Conservation (phyloP, 2,888 invertebrate genomes). For the Ectemnius cavifrons region DNA sequence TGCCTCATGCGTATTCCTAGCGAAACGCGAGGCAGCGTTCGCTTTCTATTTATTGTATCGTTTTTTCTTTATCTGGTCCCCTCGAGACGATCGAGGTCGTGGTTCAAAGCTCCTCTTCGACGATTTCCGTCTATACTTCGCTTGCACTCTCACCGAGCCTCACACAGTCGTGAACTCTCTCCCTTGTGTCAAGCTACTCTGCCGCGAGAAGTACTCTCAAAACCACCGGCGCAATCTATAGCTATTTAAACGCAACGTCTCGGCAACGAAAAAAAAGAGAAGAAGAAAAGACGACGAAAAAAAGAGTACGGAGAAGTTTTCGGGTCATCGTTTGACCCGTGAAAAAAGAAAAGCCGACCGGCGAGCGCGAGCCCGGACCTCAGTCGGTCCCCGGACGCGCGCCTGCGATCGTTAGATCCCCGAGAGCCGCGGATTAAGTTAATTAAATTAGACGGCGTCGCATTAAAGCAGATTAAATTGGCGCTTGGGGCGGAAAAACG, state of each 20-base stretch:
- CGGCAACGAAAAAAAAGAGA: neutral
- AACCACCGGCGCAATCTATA: neutral
- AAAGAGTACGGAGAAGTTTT: too few species aligned
- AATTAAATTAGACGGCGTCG: neutral
- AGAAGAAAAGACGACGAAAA: neutral
- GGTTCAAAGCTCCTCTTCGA: too few species aligned
- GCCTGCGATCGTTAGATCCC: neutral
- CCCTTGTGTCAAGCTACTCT: conserved; percentile 4
- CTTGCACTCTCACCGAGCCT: neutral
- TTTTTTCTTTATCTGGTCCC: conserved; percentile 15
- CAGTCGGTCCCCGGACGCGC: too few species aligned
- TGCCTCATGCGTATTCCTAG: conserved; percentile 5
- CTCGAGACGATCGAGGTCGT: conserved; percentile 11
- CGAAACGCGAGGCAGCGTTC: conserved; percentile 1
- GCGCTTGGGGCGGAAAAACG: neutral
- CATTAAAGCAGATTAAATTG: neutral
- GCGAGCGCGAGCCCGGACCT: too few species aligned
- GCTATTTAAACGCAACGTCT: neutral
- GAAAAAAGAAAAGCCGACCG: too few species aligned
- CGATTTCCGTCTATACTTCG: too few species aligned
- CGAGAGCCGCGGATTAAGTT: neutral
- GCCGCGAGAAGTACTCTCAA: neutral
- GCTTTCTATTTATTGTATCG: conserved; percentile 27
- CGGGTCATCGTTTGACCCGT: too few species aligned
- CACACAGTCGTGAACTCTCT: neutral